phyloP scores from a whole-genome alignment of 2,797 vertebrate genomes.

The Cuculus canorus region DNA sequence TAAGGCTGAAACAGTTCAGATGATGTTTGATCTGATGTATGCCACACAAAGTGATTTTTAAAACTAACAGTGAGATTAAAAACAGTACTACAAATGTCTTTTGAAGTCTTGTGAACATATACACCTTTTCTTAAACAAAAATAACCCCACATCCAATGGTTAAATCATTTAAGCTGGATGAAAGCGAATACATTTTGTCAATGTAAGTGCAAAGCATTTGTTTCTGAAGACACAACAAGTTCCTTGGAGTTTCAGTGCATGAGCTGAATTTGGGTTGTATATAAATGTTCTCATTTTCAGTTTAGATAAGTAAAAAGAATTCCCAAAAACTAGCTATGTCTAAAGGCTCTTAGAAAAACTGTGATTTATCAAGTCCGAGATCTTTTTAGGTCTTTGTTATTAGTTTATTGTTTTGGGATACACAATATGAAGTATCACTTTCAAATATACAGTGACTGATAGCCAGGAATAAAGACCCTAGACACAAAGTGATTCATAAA shows the following conservation, averaged over 20 bases:
- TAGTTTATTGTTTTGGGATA: not conserved
- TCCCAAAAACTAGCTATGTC: not conserved
- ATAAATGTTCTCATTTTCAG: not conserved
- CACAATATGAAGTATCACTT: not conserved
- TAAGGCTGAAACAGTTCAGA: not conserved
- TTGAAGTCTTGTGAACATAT: not conserved
- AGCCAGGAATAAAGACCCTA: not conserved
- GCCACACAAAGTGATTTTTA: not conserved
- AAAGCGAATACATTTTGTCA: not conserved
- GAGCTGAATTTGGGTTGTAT: not conserved
- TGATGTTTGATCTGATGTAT: not conserved
- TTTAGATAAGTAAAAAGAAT: not conserved
- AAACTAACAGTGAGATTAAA: not conserved
- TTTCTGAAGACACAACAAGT: not conserved
- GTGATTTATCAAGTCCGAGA: not conserved
- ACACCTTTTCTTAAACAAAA: not conserved
- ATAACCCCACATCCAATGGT: not conserved
- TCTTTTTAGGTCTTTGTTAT: not conserved
- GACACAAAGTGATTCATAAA: not conserved
- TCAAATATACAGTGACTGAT: not conserved
- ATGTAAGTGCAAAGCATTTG: not conserved
- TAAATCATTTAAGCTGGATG: not conserved
- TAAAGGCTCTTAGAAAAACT: not conserved
- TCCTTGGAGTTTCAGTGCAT: not conserved
- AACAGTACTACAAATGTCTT: not conserved